Evolutionary conservation across 2,113 vertebrate genomes (phyloP).

Genomic region (Isurus oxyrinchus): DNA sequence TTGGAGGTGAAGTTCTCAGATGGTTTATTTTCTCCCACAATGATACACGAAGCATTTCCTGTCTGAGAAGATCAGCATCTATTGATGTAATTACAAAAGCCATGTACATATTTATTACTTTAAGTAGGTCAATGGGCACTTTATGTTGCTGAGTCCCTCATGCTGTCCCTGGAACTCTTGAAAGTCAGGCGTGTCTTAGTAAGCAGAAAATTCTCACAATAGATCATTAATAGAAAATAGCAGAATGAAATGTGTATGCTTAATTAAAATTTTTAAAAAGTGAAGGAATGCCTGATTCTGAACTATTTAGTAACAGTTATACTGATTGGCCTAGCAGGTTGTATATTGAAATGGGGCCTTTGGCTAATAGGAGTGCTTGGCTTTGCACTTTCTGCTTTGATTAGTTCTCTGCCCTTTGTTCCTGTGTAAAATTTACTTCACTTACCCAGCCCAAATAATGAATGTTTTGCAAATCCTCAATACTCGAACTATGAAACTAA

Average conservation of each 20-base stretch:
- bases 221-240: too few relatives aligned
- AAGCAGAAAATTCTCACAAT: not conserved
- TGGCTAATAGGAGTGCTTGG: not conserved
- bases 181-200: not conserved
- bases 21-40: not conserved
- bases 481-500: not conserved
- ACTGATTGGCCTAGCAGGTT: not conserved
- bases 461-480: not conserved
- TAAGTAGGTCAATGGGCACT: conserved; percentile 10
- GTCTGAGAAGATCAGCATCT: not conserved
- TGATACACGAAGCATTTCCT: not conserved
- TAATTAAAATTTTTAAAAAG: not conserved
- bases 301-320: not conserved
- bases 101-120: conserved; percentile 21
- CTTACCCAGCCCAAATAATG: not conserved
- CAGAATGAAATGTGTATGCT: not conserved
- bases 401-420: not conserved
- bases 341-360: conserved; percentile 13
- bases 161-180: not conserved
- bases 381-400: conserved; percentile 12
- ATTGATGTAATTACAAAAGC: conserved; percentile 8
- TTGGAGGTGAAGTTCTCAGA: not conserved
- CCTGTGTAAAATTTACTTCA: not conserved
- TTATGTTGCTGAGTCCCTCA: not conserved
- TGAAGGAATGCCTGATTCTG: not conserved